Evolutionary conservation across 2,113 vertebrate species (phyloP), one percentile per base, ranked within the genome.

Genomic region (Oophaga pumilio): DNA sequence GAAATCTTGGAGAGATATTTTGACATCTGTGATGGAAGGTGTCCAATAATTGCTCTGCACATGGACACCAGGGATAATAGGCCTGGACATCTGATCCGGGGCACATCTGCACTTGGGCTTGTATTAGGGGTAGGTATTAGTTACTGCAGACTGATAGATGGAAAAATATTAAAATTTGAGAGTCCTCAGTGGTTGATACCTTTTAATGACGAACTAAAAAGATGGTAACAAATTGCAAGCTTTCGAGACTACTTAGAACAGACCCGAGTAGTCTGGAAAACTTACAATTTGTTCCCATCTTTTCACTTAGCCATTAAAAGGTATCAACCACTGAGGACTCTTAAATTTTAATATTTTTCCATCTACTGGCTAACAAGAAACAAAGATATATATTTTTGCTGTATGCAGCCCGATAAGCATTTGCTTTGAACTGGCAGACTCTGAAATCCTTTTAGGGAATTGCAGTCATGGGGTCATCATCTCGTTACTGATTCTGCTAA

Each of bases 401-500:
- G 33, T 43, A 43, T 43, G 33, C 33, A 11, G 28, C 24, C 78
- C 43, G 76, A 26, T 28, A 79, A 59, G 18, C 77, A 79, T 28
- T 73, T 13, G 77, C 77, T 79, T 79, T 79, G 77, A 52, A 56
- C 64, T 71, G 33, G 22, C 50, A 56, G 22, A 69, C 69, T 83
- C 0, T 24, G 33, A 69, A 84, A 84, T 84, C 82, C 82, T 57
- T 28, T 33, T 15, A 24, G 52, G 50, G 68, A 73, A 28, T 33
- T 9, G 49, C 59, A 15, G 26, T 33, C 68, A 20, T 17, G 18
- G 28, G 8, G 59, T 85, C 71, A 64, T 74, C 84, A 64, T 60
- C 84, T 85, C 84, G 64, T 85, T 85, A 77, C 84, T 8, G 50
- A 24, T 33, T 43, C 4, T 4, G 59, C 22, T 85, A 85, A 85